A percentile compares a stretch with the other conserved stretches of the same genome.
Conservation (phyloP, 2,888 invertebrate genomes). For the Notodonta ziczac region DNA sequence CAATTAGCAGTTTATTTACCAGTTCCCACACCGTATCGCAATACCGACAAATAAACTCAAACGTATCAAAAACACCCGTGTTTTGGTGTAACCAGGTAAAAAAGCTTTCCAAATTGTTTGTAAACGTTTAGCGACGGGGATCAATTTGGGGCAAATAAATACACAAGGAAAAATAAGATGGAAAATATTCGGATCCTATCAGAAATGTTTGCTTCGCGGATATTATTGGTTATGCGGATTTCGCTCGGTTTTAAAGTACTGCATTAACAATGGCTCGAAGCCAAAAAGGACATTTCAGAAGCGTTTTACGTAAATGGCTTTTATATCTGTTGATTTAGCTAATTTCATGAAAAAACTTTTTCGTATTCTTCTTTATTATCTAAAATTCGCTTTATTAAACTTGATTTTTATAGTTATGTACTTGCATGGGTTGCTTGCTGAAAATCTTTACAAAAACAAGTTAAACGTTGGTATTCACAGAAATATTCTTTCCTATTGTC, state of each 20-base stretch:
- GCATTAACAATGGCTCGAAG: constrained; percentile 1
- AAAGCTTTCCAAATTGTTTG: constrained; percentile 4
- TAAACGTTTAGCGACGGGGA: neutral
- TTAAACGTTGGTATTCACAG: too few relatives aligned
- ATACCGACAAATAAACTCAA: neutral
- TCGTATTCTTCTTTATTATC: neutral
- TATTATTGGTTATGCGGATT: neutral
- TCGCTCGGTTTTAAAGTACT: neutral
- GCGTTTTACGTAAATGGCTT: neutral
- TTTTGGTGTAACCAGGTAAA: constrained; percentile 2
- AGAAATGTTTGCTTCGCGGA: neutral
- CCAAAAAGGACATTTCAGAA: neutral
- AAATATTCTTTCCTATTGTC: too few relatives aligned
- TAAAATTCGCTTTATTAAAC: too few relatives aligned
- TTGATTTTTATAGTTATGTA: too few relatives aligned
- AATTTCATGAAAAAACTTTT: neutral
- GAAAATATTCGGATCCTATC: neutral
- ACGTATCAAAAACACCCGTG: constrained; percentile 2
- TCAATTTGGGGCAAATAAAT: constrained; percentile 1
- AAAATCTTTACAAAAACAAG: too few relatives aligned
- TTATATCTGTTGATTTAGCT: neutral
- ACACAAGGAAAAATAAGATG: neutral
- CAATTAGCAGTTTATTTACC: too few relatives aligned
- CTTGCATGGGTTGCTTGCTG: too few relatives aligned
- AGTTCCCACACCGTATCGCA: too few relatives aligned